Conservation (phyloP, 2,888 invertebrate genomes). For the Hirtodrosophila histrioides region DNA sequence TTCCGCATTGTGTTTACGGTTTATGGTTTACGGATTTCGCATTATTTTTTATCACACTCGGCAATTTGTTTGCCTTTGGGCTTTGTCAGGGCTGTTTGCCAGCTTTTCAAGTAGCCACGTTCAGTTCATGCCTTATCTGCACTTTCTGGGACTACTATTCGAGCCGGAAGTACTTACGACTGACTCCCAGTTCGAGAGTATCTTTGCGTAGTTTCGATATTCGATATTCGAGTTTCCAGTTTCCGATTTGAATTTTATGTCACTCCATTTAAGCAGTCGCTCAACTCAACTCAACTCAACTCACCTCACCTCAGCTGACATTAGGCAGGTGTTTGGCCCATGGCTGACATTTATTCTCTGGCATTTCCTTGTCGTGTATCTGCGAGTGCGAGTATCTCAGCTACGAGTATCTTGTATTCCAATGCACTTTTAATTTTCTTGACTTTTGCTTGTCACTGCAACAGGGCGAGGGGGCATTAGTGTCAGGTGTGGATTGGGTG, state of each 20-base stretch:
- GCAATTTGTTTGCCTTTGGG: slow-evolving; percentile 67
- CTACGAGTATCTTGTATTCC: slow-evolving; percentile 30
- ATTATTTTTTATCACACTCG: slow-evolving; percentile 62
- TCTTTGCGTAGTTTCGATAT: slow-evolving; percentile 37
- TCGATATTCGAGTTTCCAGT: slow-evolving; percentile 13
- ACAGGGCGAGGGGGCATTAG: slow-evolving; percentile 6
- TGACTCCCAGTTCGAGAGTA: slow-evolving; percentile 4
- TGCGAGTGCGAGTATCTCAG: slow-evolving; percentile 1
- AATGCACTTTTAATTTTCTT: slow-evolving; percentile 60
- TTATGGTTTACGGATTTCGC: slow-evolving; percentile 36
- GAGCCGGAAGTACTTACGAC: slow-evolving; percentile 45
- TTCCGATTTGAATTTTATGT: slow-evolving; percentile 45
- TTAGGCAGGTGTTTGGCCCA: slow-evolving; percentile 52
- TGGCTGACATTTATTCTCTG: slow-evolving; percentile 35
- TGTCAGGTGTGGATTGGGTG: slow-evolving; percentile 36
- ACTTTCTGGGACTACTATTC: slow-evolving; percentile 36
- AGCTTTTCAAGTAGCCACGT: slow-evolving; percentile 24
- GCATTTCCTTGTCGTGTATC: slow-evolving; percentile 31
- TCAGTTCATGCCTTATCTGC: slow-evolving; percentile 54
- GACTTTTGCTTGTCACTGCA: slow-evolving; percentile 40
- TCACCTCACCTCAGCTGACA: slow-evolving; percentile 30
- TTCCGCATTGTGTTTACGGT: slow-evolving; percentile 53
- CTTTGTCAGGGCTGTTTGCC: slow-evolving; percentile 42
- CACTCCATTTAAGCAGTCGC: slow-evolving; percentile 36
- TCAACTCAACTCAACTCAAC: slow-evolving; percentile 15